These are phyloP conservation scores for Achlya flavicornis DNA, from an alignment of 2,888 invertebrate genomes.

Conservation along the genomic window DNA sequence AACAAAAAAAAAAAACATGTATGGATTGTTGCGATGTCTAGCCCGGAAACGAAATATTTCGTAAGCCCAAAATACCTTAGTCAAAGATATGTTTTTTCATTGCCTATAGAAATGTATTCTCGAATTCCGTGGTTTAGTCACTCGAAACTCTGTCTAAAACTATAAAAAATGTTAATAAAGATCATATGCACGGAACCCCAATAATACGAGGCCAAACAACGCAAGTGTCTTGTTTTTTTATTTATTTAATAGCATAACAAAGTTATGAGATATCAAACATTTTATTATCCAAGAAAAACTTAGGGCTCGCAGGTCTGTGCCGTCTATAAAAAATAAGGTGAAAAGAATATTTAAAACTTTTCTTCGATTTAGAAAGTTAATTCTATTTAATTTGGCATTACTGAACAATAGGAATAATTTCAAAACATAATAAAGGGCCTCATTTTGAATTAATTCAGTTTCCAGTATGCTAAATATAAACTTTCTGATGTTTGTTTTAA, in stretches of 20 bases:
- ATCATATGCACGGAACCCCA: no score
- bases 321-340: neutral
- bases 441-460: neutral
- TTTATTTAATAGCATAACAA: neutral
- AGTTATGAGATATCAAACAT: neutral
- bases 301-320: neutral
- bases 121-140: no score
- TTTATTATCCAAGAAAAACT: neutral
- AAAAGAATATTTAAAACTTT: constrained; percentile 2
- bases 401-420: constrained; percentile 1
- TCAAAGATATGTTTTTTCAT: no score
- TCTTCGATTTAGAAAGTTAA: neutral
- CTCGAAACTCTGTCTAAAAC: no score
- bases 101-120: no score
- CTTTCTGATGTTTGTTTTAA: neutral
- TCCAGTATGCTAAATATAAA: neutral
- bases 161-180: no score
- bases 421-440: neutral
- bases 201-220: neutral
- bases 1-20: no score
- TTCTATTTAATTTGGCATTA: neutral
- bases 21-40: no score
- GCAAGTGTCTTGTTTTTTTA: neutral
- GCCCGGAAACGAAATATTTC: no score
- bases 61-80: no score